Evolutionary conservation across 2,797 vertebrate species (phyloP).

Genomic region (Carapus acus): DNA sequence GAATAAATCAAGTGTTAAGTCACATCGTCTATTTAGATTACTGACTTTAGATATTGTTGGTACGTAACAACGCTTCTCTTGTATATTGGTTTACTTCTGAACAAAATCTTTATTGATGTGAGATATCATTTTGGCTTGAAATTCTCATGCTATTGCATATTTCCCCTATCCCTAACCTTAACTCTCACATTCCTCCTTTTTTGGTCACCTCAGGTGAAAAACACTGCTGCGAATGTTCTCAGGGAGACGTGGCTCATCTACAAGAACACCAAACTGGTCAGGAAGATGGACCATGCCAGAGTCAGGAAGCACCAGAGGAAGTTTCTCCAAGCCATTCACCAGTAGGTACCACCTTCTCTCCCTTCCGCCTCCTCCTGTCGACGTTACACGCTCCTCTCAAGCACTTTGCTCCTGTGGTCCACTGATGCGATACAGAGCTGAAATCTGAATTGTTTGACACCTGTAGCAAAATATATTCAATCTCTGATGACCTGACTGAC

Average conservation of each 20-base stretch:
- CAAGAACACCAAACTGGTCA: conserved; percentile 98
- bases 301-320: conserved; percentile 99
- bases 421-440: conserved; percentile 45
- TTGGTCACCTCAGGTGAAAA: conserved; percentile 85
- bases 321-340: conserved; percentile 99
- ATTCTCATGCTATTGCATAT: no score
- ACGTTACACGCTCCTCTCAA: not conserved
- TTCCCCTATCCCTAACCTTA: not conserved
- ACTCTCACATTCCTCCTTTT: not conserved
- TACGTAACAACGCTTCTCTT: no score
- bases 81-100: no score
- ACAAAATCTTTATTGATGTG: no score
- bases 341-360: conserved; percentile 80
- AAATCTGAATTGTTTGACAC: conserved; percentile 84
- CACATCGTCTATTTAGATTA: no score
- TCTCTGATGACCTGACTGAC: conserved; percentile 18
- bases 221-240: conserved; percentile 99
- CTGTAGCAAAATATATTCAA: conserved; percentile 70
- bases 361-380: not conserved
- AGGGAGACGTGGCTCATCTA: conserved; percentile 99
- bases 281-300: conserved; percentile 98
- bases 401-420: conserved; percentile 21
- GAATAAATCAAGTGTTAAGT: no score
- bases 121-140: no score
- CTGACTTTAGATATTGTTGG: no score